phyloP scores from a whole-genome alignment of 2,113 vertebrate genomes.

The Carollia perspicillata region DNA sequence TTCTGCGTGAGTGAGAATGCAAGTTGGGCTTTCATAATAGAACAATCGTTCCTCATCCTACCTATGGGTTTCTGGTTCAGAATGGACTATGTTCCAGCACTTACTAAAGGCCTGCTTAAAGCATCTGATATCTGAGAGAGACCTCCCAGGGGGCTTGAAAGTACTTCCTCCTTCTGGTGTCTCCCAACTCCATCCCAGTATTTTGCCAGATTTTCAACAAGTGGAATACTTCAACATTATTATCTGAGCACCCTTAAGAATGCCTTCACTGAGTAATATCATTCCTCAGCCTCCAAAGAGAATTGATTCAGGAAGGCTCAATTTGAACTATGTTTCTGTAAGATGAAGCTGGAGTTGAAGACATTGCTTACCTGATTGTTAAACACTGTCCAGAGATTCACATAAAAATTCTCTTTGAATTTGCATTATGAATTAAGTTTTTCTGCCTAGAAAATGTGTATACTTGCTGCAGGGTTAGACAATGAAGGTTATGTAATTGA shows the following conservation, averaged over 20 bases:
- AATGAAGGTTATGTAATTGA: constrained; percentile 12
- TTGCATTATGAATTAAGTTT: constrained; percentile 22
- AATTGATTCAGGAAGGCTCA: not conserved
- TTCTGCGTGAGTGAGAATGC: not conserved
- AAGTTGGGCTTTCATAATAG: not conserved
- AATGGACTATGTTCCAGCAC: not conserved
- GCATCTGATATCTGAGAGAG: constrained; percentile 23
- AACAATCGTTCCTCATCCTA: not conserved
- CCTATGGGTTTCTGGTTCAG: constrained; percentile 1
- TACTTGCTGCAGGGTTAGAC: not conserved
- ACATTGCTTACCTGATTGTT: not conserved
- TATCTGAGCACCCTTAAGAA: not conserved
- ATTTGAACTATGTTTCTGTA: not conserved
- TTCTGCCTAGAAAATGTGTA: not conserved
- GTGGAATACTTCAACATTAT: not conserved
- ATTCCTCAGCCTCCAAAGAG: constrained; percentile 1
- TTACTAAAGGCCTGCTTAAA: not conserved
- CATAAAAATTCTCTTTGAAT: constrained; percentile 23
- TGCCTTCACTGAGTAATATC: constrained; percentile 13
- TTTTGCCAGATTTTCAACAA: constrained; percentile 29
- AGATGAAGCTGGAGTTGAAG: not conserved
- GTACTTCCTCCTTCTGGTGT: constrained; percentile 23
- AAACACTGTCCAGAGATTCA: not conserved
- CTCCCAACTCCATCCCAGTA: not conserved
- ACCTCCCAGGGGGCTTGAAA: not conserved